Base-by-base conservation (phyloP, 2,888 invertebrate genomes). In the Plagodis dolabraria region DNA sequence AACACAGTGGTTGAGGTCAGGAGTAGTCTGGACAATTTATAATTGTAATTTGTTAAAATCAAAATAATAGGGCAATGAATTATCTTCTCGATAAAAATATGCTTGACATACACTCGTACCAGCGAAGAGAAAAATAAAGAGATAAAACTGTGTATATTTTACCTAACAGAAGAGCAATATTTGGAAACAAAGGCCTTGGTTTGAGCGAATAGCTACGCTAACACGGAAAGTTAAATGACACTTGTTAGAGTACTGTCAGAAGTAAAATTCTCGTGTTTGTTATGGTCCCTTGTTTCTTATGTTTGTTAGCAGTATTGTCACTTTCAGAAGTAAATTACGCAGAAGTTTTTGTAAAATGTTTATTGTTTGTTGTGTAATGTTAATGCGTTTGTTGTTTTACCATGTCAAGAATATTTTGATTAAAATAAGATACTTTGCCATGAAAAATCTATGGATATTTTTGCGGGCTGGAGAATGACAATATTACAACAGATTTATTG, bases 211-310 rank as follows among this genome's bases (percentile, higher is more conserved):
- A 68, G 68, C 72, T 67, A 72, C 68, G 70, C 69, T 80, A 79
- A 82, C 82, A 79, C 67, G 76, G 77, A 84, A 85, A 85, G 85
- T 85, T 85, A 78, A 79, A 86, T 80, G 80, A 80, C 83, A 76
- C 76, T 85, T 85, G 82, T 84, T 84, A 75, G 69, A 75, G 69
- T 75, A 76, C 80, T 82, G 78, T 83, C 81, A 81, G 82, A 85
- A 81, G 73, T 72, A 74, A 75, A 79, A 80, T 80, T 76, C 75
- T 55, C 69, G 67, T 62, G 60, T 60, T 66, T 64, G 68, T 69
- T 74, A 53, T 68, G 46, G 57, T 64, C 70, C 69, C 67, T 72
- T 65, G 72, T 76, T 75, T 74, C 71, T 72, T 71, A 72, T 68
- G 72, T 72, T 77, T 69, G 67, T 72, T 52, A 53, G 60, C 55